Evolutionary conservation across 2,888 invertebrate species (phyloP).

Genomic region (Agonopterix arenella): DNA sequence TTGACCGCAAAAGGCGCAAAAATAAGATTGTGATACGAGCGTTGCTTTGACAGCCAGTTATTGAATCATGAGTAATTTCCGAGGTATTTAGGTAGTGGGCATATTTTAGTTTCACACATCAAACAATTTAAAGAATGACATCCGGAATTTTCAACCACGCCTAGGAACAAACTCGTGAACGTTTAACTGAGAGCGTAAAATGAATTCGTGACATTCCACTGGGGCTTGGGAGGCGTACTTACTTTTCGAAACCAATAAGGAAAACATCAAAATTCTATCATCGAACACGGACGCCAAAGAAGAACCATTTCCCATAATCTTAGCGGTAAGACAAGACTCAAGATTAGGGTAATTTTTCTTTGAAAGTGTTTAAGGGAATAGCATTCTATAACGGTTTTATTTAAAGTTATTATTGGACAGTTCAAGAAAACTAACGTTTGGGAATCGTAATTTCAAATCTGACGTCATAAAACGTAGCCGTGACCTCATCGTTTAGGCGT

Average conservation of each 20-base stretch:
- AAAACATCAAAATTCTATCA: slow-evolving; percentile 23
- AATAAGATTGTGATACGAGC: neutral
- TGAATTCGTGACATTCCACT: slow-evolving; percentile 10
- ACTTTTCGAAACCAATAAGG: slow-evolving; percentile 13
- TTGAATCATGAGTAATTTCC: too few relatives aligned
- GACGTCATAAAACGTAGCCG: slow-evolving; percentile 22
- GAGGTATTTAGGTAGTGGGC: too few relatives aligned
- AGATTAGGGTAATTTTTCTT: too few relatives aligned
- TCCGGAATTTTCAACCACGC: too few relatives aligned
- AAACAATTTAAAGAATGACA: too few relatives aligned
- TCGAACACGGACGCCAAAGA: slow-evolving; percentile 3
- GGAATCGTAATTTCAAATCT: slow-evolving; percentile 14
- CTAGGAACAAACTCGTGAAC: neutral
- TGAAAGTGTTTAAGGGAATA: too few relatives aligned
- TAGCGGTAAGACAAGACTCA: too few relatives aligned
- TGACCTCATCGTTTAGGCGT: slow-evolving; percentile 37
- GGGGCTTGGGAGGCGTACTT: slow-evolving; percentile 3
- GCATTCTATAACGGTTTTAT: too few relatives aligned
- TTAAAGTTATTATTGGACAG: too few relatives aligned
- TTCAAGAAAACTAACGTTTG: slow-evolving; percentile 1
- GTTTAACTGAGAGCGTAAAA: slow-evolving; percentile 1
- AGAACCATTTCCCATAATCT: too few relatives aligned
- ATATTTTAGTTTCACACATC: too few relatives aligned
- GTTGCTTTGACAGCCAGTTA: neutral
- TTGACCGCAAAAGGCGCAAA: neutral